These are phyloP conservation scores for Schlechtendalia chinensis DNA, from an alignment of 1,140 invertebrate species.

Conservation along the genomic window DNA sequence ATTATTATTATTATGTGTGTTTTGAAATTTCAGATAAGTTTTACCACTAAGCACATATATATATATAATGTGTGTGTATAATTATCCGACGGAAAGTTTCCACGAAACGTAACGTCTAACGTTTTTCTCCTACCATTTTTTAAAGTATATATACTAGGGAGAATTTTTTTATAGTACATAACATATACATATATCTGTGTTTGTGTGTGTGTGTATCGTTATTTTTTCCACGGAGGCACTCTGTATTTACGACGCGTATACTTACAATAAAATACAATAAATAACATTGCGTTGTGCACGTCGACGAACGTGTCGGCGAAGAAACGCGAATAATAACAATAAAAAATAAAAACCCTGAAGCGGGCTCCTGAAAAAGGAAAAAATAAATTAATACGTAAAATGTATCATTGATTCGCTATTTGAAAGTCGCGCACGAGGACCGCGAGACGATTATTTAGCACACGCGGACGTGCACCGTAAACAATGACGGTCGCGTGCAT, in stretches of 20 bases:
- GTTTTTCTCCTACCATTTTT: not conserved
- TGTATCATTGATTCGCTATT: not conserved
- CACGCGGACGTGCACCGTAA: no score
- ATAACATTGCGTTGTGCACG: not conserved
- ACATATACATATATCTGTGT: no score
- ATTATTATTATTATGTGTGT: not conserved
- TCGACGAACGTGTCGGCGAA: slow-evolving; percentile 20
- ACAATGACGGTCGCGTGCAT: not conserved
- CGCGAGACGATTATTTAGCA: not conserved
- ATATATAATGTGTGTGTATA: no score
- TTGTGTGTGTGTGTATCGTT: not conserved
- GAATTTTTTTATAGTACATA: not conserved
- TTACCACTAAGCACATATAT: no score
- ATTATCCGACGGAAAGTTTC: not conserved
- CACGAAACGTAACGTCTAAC: not conserved
- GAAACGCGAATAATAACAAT: not conserved
- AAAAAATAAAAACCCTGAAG: no score
- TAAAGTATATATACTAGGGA: no score
- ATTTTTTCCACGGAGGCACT: not conserved
- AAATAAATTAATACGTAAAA: not conserved
- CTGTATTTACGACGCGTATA: slow-evolving; percentile 14
- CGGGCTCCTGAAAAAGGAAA: not conserved
- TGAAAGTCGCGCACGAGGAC: not conserved
- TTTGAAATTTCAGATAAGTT: not conserved
- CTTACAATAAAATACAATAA: not conserved